phyloP scores from a whole-genome alignment of 2,888 invertebrate genomes.

The Ditula angustiorana region DNA sequence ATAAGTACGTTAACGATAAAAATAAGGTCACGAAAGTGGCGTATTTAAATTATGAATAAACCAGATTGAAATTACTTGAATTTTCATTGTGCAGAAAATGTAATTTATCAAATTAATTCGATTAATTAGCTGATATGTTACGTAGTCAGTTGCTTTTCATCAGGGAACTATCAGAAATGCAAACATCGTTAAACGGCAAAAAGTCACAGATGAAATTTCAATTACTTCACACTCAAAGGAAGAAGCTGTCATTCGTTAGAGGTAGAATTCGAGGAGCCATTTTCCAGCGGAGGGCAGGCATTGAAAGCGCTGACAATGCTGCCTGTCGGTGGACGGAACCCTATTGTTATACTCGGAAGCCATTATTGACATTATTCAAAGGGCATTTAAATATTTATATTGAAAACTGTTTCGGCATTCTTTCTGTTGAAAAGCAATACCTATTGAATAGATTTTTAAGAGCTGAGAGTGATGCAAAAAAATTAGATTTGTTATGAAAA shows the following conservation, averaged over 20 bases:
- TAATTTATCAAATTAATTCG: too few species aligned
- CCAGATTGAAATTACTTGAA: too few species aligned
- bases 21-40: too few species aligned
- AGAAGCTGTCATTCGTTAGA: conserved; percentile 67
- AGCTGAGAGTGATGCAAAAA: too few species aligned
- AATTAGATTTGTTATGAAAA: too few species aligned
- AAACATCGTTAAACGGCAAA: conserved; percentile 33
- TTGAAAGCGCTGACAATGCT: conserved; percentile 74
- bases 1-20: too few species aligned
- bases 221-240: conserved; percentile 65
- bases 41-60: too few species aligned
- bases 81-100: too few species aligned
- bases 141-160: neutral
- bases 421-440: conserved; percentile 51
- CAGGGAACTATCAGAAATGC: neutral
- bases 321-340: conserved; percentile 74
- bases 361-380: conserved; percentile 82
- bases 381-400: conserved; percentile 76
- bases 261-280: conserved; percentile 72
- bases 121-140: too few species aligned
- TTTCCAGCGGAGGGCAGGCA: conserved; percentile 73
- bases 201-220: conserved; percentile 58
- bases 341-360: conserved; percentile 79
- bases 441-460: conserved; percentile 6
- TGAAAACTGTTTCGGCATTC: conserved; percentile 69